Evolutionary conservation across 1,140 invertebrate species (phyloP), one percentile per base, ranked within the genome.

Genomic region (Panagrolaimus sp.): DNA sequence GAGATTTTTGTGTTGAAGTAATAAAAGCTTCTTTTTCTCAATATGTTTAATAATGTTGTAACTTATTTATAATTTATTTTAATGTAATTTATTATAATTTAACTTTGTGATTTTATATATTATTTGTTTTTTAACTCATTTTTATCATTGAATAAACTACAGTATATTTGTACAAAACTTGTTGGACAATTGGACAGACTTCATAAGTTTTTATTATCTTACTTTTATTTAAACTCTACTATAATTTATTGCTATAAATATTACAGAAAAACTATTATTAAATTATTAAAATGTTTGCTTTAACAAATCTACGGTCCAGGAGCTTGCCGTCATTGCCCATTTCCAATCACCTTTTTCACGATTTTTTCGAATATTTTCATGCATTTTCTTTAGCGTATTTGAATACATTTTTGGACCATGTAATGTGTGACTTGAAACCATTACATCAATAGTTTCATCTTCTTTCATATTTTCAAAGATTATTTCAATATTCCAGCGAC

Each of bases 331-430:
- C 51, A 27, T 57, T 23, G 51, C 20, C 51, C 51, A 57, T 57
- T 27, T 20, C 51, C 51, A 57, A 57, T 57, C 51, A 27, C 51
- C 51, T 11, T 20, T 25, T 11, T 20, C 51, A 25, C 51, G 20
- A 25, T 57, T 63, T 13, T 63, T 43, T 63, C 27, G 16, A 31
- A 63, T 42, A 23, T 63, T 27, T 42, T 16, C 27, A 9, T 63
- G 27, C 8, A 63, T 31, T 8, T 31, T 9, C 31, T 25, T 43
- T n/a, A 63, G 7, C 2, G 42, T 8, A 42, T 31, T 13, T n/a
- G 62, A 23, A 16, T 42, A 23, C 62, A 63, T 63, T n/a, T 16
- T 11, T 16, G 31, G 27, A 11, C 25, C 62, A 42, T 63, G 62
- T 27, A 63, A 9, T 13, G 27, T 23, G 38, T 63, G 62, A n/a